phyloP scores from a whole-genome alignment of 2,113 vertebrate genomes.

The mouse (Mus musculus) region DNA sequence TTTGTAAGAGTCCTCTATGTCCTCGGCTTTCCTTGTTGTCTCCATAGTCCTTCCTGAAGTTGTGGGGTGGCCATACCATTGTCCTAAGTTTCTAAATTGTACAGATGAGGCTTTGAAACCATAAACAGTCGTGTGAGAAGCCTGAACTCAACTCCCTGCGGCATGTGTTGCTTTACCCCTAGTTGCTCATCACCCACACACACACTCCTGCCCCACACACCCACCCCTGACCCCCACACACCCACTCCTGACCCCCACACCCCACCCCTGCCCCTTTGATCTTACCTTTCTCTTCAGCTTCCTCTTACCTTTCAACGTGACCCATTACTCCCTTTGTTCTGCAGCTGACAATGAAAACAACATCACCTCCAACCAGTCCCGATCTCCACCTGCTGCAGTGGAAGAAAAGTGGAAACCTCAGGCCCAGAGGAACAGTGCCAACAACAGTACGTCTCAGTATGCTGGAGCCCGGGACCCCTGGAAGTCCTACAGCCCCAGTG shows the following conservation, averaged over 20 bases:
- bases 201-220: too few relatives aligned
- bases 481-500: neutral
- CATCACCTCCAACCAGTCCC: constrained; percentile 93
- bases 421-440: constrained; percentile 93
- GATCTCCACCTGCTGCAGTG: constrained; percentile 88
- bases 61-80: neutral
- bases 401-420: constrained; percentile 95
- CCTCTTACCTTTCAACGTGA: neutral
- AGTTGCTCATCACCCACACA: neutral
- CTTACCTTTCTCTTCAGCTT: neutral
- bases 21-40: neutral
- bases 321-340: constrained; percentile 64
- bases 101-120: neutral
- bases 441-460: constrained; percentile 91
- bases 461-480: rapidly evolving
- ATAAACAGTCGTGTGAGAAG: neutral
- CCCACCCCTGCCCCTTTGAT: neutral
- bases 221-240: too few relatives aligned
- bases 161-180: rapidly evolving
- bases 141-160: neutral
- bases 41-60: neutral
- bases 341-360: constrained; percentile 98
- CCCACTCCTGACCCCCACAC: too few relatives aligned
- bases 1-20: neutral
- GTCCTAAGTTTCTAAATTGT: neutral